These are phyloP conservation scores for Drosophila grimshawi DNA, from an alignment of 1,140 invertebrate species.

Conservation along the genomic window DNA sequence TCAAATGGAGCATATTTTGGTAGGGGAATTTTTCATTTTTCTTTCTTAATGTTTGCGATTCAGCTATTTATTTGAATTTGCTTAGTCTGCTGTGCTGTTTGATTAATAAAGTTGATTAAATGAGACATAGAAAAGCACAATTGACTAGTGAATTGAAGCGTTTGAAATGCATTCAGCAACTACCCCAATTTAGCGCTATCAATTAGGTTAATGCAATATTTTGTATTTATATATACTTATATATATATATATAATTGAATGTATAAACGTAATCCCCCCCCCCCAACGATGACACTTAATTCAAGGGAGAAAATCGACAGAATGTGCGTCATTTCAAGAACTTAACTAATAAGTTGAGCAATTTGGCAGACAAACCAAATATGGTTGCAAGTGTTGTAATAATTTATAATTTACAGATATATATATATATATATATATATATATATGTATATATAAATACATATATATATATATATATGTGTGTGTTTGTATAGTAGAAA, in stretches of 20 bases:
- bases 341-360: neutral
- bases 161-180: neutral
- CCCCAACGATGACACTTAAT: neutral
- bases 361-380: neutral
- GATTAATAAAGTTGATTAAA: neutral
- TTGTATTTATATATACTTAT: too few relatives aligned
- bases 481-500: neutral
- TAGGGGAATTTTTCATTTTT: too few relatives aligned
- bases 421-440: neutral
- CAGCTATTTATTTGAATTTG: too few relatives aligned
- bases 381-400: neutral
- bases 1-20: too few relatives aligned
- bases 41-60: too few relatives aligned
- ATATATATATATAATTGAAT: conserved; percentile 1
- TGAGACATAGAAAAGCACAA: too few relatives aligned
- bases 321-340: neutral
- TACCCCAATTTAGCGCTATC: conserved; percentile 14
- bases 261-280: neutral
- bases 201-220: conserved; percentile 43
- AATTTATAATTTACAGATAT: neutral
- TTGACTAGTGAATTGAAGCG: too few relatives aligned
- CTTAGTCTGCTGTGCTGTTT: too few relatives aligned
- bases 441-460: neutral
- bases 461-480: too few relatives aligned
- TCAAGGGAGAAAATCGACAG: neutral